Evolutionary conservation across 2,797 vertebrate species (phyloP), one percentile per base, ranked within the genome.

Genomic region (Eulemur rubriventer): DNA sequence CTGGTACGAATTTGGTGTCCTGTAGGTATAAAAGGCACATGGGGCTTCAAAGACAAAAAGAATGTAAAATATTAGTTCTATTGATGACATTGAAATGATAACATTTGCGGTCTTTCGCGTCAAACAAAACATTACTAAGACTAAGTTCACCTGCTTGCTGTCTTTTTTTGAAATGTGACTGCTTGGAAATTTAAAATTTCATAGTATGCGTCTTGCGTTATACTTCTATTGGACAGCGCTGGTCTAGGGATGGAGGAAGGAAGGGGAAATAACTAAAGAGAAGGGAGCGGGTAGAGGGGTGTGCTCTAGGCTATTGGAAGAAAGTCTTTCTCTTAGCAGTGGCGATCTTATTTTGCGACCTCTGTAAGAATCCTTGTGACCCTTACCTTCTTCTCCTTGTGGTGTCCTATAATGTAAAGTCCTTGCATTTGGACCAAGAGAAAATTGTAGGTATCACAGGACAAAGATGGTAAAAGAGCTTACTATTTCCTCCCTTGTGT

Each of bases 51-150:
- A 92, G 69, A 86, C 28, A 65, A 52, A 61, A 91, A 86, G 55
- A 57, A 76, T 28, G 67, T 41, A 81, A 70, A 89, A 43, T 55
- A 2, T 70, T 83, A 78, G 55, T 86, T 48, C 79, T 59, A 22
- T 20, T 76, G 35, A 38, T 73, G 46, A 41, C 48, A 38, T 72
- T 57, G 18, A 82, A 50, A 61, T 95, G 30, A 59, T 63, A 91
- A 72, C 69, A 75, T 55, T 78, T 91, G 5, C 59, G 26, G 48
- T 81, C 52, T 55, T 22, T 33, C 73, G 50, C 43, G 5, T 91
- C 43, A 43, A 93, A 76, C 38, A 94, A 81, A 83, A 84, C n/a
- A 61, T 75, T 69, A 28, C 69, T 61, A 52, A 89, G 95, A 90
- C 73, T 69, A 24, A 83, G 63, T 89, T 85, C 30, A 70, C 12